Evolutionary conservation across 2,888 invertebrate genomes (phyloP), one percentile per base, ranked within the genome.

Genomic region (Hedya salicella): DNA sequence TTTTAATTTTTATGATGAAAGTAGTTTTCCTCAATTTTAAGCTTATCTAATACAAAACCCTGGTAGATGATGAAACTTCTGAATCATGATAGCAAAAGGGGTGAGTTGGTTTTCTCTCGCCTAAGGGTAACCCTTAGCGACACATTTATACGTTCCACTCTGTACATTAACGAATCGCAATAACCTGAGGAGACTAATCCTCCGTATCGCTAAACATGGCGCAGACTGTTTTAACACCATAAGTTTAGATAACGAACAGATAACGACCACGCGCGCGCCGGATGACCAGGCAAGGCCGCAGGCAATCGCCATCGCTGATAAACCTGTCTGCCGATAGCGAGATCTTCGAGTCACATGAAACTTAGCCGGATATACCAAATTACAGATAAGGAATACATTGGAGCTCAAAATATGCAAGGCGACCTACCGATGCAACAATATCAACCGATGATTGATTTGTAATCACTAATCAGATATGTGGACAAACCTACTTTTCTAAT

Each of bases 241-340:
- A 85, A 79, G 64, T 69, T 54, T 60, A 64, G 81, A 83, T 81
- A 79, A 73, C 69, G n/a, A 74, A 11, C 60, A 69, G 80, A 83
- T 83, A 83, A 80, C 68, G 46, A 54, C 19, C 87, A 87, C 85
- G 86, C 77, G 71, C 69, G 63, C 69, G 62, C n/a, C 46, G 49
- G 32, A 62, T 71, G 69, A 65, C 71, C 68, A 75, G 79, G 78
- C 82, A 83, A 83, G 85, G 85, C 75, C 78, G 75, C 54, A 54
- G 30, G 53, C 61, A 73, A 78, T 72, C 71, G 69, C 68, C 61
- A 68, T 66, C 63, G 25, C 61, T 19, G 61, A 61, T 68, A 70
- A 59, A 36, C 25, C 39, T 53, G 71, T 73, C 71, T 65, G 53
- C 61, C 48, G 67, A 69, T 66, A 70, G 66, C 71, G 64, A 63